Base-by-base conservation (phyloP, 2,113 vertebrate species). In the Megaceryle maxima region DNA sequence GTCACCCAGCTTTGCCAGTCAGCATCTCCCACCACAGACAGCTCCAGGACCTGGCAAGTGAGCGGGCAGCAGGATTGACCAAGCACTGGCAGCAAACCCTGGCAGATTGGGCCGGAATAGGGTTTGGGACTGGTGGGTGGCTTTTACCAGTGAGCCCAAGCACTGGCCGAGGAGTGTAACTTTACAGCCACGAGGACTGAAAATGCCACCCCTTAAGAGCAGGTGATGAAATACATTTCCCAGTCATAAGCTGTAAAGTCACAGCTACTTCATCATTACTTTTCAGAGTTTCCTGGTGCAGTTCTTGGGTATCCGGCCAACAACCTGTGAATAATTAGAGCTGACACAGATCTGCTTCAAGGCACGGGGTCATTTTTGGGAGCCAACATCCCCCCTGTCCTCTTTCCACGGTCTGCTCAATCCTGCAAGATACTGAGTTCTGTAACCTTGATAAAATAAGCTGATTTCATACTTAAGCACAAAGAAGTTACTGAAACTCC, bases 211-310 rank as follows among this genome's bases (percentile, higher is more conserved):
- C 46, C 48, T 7, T 2, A 1, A 35, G 48, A 56, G 76, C 59
- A 72, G 68, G 35, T 39, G 94, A 46, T 17, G 51, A 68, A 8
- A 64, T 12, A 39, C 60, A 3, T 53, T 70, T 63, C 86, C 69
- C 96, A 64, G 51, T 4, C 16, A 3, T 1, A 7, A 41, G 69
- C 83, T 60, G 72, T 56, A 6, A 77, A 73, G 53, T 60, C 74
- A 18, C 74, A 62, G 80, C 79, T 56, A 5, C 67, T 85, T 12
- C 90, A 8, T 51, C 33, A 2, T 4, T 18, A 44, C 39, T 57
- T 68, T 50, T 64, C 69, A 66, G 66, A 60, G 76, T 57, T 91
- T 83, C 91, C 92, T 81, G 68, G 83, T 57, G 79, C 43, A n/a
- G 67, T 68, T 88, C 79, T 79, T 35, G 94, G 69, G 50, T 21